Evolutionary conservation across 1,140 invertebrate genomes (phyloP), one percentile per base, ranked within the genome.

Genomic region (Cryptotermes secundus): DNA sequence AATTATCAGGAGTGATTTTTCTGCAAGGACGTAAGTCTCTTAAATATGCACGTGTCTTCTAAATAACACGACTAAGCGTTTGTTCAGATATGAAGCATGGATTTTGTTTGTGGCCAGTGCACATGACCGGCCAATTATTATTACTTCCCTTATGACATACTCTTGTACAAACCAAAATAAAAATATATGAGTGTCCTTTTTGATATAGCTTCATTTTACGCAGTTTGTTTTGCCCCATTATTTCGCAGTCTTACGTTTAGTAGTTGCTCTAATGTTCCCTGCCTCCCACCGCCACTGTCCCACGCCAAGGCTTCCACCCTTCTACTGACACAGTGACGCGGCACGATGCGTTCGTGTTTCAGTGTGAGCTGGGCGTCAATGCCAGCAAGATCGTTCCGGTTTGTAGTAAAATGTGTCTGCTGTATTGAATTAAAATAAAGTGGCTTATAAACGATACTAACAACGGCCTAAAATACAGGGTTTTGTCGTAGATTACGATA

Each of bases 261-360:
- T 31, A 72, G 12, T 14, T 14, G 26, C 59, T 72, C n/a, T n/a
- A 72, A 31, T 31, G 59, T 72, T 31, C 0, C 59, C 59, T 72
- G 16, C n/a, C 26, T n/a, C 10, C 59, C n/a, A n/a, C 59, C n/a
- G 6, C 59, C n/a, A 9, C 59, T 31, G n/a, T 31, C 59, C 26
- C 59, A 31, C 59, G 3, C n/a, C 1, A 7, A 6, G 59, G 6
- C 59, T 72, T 72, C 53, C 59, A 72, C 26, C 59, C 59, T 72
- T 72, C 59, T 72, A 72, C 59, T 19, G 31, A 72, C 59, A 72
- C n/a, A 72, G 59, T 31, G 59, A 72, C 59, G 59, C 59, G 59
- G 59, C 9, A 31, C 59, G 59, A 72, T 72, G 59, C 59, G 59
- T 72, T 72, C 9, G 7, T 72, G 59, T 72, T 72, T 72, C n/a